A percentile compares a stretch with the other conserved stretches of the same genome.
phyloP scores from a whole-genome alignment of 1,140 invertebrate species.

The Platyscapa corneri region DNA sequence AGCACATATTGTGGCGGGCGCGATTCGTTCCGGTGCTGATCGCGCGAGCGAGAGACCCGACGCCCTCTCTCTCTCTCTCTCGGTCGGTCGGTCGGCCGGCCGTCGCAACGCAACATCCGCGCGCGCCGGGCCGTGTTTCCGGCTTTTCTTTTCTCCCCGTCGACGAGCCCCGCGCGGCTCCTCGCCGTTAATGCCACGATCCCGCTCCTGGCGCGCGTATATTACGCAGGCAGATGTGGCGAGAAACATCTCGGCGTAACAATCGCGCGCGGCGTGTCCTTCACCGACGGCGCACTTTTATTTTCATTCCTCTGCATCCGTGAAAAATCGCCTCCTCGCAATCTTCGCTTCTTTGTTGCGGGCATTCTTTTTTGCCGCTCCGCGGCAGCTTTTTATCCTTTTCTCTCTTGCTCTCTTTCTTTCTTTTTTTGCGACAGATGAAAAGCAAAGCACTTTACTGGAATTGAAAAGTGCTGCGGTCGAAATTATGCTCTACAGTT shows the following conservation, averaged over 20 bases:
- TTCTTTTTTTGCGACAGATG: background rate
- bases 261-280: constrained; percentile 52
- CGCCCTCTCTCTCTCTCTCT: constrained; percentile 55
- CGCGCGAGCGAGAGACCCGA: constrained; percentile 45
- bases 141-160: constrained; percentile 60
- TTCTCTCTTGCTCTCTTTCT: too few species aligned
- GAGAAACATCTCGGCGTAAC: constrained; percentile 38
- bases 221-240: constrained; percentile 39
- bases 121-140: constrained; percentile 65
- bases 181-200: background rate
- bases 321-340: constrained; percentile 32
- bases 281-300: constrained; percentile 51
- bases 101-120: constrained; percentile 61
- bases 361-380: background rate
- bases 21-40: constrained; percentile 59
- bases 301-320: constrained; percentile 46
- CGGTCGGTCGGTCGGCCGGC: constrained; percentile 19
- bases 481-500: background rate
- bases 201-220: background rate
- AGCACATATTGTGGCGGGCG: constrained; percentile 9
- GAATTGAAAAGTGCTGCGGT: background rate
- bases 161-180: constrained; percentile 42
- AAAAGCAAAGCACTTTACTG: background rate
- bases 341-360: background rate
- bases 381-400: too few species aligned